Percentiles rank a stretch among this genome's conserved stretches.
Conservation (phyloP, 2,888 invertebrate species). For the Dicranocentrus wangi region DNA sequence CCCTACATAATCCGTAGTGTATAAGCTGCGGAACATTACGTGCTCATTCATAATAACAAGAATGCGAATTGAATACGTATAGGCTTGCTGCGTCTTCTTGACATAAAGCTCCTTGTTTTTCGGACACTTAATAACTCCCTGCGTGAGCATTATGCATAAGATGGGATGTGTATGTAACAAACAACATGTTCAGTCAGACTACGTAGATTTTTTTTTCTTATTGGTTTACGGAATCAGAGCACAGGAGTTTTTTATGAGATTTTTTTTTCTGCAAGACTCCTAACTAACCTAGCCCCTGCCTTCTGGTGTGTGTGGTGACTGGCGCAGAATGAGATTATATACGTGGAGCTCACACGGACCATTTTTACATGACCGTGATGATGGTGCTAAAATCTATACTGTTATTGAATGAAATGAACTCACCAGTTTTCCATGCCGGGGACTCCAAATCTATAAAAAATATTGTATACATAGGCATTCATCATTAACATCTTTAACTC, state of each 20-base stretch:
- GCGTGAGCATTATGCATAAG: background rate
- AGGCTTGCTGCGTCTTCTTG: slow-evolving; percentile 5
- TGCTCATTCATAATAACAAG: slow-evolving; percentile 10
- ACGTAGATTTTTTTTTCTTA: background rate
- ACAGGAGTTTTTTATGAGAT: slow-evolving; percentile 30
- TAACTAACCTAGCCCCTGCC: slow-evolving; percentile 62
- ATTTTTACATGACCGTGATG: background rate
- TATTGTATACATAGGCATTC: slow-evolving; percentile 35
- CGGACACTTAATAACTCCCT: background rate
- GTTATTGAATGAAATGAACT: slow-evolving; percentile 14
- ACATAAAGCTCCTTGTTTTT: background rate
- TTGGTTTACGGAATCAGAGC: slow-evolving; percentile 45
- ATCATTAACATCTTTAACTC: slow-evolving; percentile 30
- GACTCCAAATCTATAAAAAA: background rate
- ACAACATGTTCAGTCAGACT: background rate
- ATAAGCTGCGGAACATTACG: background rate
- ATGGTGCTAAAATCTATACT: background rate
- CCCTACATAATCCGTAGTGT: slow-evolving; percentile 1
- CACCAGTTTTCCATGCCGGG: slow-evolving; percentile 42
- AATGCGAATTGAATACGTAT: background rate
- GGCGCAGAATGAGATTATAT: background rate
- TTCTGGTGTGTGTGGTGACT: background rate
- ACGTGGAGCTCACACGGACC: no score
- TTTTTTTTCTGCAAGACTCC: slow-evolving; percentile 10
- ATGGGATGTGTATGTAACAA: background rate